Conservation (phyloP, 2,888 invertebrate species). For the Tetragonisca angustula region DNA sequence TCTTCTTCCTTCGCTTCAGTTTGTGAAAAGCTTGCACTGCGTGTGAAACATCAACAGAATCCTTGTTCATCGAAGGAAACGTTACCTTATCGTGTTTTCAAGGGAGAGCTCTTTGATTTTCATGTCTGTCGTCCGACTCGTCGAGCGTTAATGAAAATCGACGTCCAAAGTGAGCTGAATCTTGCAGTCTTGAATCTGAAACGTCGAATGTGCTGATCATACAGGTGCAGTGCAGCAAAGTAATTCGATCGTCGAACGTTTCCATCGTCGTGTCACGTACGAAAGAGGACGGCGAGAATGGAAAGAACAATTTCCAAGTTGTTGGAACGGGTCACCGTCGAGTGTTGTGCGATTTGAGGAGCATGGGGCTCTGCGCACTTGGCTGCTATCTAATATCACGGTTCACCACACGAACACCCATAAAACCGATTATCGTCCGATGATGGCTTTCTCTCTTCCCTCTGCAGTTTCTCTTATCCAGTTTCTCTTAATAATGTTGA, state of each 20-base stretch:
- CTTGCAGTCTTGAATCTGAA: too few relatives aligned
- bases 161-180: not conserved
- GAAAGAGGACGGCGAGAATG: constrained; percentile 16
- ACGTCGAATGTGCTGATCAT: not conserved
- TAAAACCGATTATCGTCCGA: constrained; percentile 81
- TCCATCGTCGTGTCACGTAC: constrained; percentile 20
- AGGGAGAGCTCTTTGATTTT: not conserved
- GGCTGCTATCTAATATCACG: constrained; percentile 75
- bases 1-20: constrained; percentile 1
- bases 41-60: constrained; percentile 31
- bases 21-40: not conserved
- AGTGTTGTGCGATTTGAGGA: constrained; percentile 68
- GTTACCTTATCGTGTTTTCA: not conserved
- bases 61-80: not conserved
- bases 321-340: constrained; percentile 60
- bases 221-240: not conserved
- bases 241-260: not conserved
- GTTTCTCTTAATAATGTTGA: constrained; percentile 66
- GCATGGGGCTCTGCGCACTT: constrained; percentile 67
- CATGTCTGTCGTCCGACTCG: too few relatives aligned
- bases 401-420: constrained; percentile 78
- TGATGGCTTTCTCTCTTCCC: constrained; percentile 71
- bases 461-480: constrained; percentile 37
- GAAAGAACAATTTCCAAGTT: constrained; percentile 64
- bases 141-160: too few relatives aligned